Evolutionary conservation across 2,888 invertebrate genomes (phyloP), one percentile per base, ranked within the genome.

Genomic region (Scrobipalpa atriplicella): DNA sequence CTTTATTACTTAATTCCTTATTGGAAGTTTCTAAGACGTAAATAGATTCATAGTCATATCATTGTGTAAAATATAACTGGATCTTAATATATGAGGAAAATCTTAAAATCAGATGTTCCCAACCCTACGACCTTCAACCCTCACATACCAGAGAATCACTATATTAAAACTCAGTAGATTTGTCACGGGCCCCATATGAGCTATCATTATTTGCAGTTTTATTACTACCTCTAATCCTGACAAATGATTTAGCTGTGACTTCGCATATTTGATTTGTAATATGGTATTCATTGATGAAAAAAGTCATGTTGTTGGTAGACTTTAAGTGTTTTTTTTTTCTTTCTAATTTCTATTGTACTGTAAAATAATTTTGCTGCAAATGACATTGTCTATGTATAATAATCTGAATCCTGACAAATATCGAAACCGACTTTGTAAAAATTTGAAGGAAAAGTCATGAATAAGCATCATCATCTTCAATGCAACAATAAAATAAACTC

Each of bases 171-270:
- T 78, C 74, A 68, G 43, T 60, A 68, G 73, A 87, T 85, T 82
- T 78, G 86, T 77, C 84, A 88, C 86, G 86, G 80, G 75, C 82
- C 91, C 90, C 89, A 87, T 87, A 91, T 90, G 80, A 80, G 79
- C 76, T 75, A 73, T 75, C 73, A 77, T 81, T 76, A 81, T 81
- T 84, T 77, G 80, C 79, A 75, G 80, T 83, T 85, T 84, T 81
- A 87, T 85, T 86, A 81, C 73, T 71, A 72, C 71, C 72, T 75
- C 76, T 83, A 84, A 90, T 89, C 84, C 79, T 85, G 85, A 92
- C 85, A 82, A 89, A 91, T 83, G 86, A 83, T 77, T 71, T 29
- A 52, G 60, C 65, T 87, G 83, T 92, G 92, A 92, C 84, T 75
- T 69, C 69, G 84, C 90, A 85, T 81, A 75, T 80, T 78, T 73